Evolutionary conservation across 2,888 invertebrate genomes (phyloP).

Genomic region (Drosophila yooni): DNA sequence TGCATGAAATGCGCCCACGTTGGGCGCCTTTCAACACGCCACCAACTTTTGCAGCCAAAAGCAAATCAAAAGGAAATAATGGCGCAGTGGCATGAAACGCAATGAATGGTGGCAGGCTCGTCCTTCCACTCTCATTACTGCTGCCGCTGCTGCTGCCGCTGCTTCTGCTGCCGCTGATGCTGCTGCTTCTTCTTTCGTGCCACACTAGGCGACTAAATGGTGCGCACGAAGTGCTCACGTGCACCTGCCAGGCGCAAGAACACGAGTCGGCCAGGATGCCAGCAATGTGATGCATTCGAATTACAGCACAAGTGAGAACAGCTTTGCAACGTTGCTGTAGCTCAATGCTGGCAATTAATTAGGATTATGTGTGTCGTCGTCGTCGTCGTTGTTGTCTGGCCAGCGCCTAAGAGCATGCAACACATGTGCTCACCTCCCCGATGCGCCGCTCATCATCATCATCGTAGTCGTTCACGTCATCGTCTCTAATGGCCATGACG

Average conservation of each 20-base stretch:
- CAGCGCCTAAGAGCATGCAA: slow-evolving; percentile 70
- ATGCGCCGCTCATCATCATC: slow-evolving; percentile 13
- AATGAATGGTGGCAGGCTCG: slow-evolving; percentile 29
- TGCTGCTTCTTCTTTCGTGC: slow-evolving; percentile 16
- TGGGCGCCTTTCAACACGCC: slow-evolving; percentile 67
- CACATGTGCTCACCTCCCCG: slow-evolving; percentile 43
- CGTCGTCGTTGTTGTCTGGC: slow-evolving; percentile 44
- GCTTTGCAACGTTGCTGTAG: slow-evolving; percentile 38
- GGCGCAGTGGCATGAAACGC: slow-evolving; percentile 64
- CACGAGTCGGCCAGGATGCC: slow-evolving; percentile 9
- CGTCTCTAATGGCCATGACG: slow-evolving; percentile 35
- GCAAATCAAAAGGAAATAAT: slow-evolving; percentile 80
- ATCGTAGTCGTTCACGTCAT: slow-evolving; percentile 2
- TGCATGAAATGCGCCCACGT: slow-evolving; percentile 69
- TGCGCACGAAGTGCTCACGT: slow-evolving; percentile 77
- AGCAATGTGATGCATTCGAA: slow-evolving; percentile 50
- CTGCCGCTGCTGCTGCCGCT: background rate
- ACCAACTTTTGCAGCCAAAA: slow-evolving; percentile 77
- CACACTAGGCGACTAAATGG: slow-evolving; percentile 64
- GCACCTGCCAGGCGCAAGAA: slow-evolving; percentile 60
- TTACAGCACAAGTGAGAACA: slow-evolving; percentile 45
- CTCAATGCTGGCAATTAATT: slow-evolving; percentile 77
- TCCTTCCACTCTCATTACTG: slow-evolving; percentile 1
- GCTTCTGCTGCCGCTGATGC: background rate
- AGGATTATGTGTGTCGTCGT: slow-evolving; percentile 76